Conservation (phyloP, 2,797 vertebrate genomes). For the Onychomys leucogaster region DNA sequence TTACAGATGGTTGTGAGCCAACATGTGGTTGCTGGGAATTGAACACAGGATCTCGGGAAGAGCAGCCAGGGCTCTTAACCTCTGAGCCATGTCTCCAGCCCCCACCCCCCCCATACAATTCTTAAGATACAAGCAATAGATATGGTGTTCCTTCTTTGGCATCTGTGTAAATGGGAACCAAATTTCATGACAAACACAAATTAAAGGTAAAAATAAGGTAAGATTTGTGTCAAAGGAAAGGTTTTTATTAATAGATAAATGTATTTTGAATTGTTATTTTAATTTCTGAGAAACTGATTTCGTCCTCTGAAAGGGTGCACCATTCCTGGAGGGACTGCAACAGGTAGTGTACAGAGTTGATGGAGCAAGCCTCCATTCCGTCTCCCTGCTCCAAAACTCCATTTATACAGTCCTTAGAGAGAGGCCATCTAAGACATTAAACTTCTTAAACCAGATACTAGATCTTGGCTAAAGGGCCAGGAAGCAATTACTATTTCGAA, state of each 20-base stretch:
- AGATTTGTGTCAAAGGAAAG: not conserved
- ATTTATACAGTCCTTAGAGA: not conserved
- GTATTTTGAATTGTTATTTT: constrained; percentile 31
- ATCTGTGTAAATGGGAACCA: not conserved
- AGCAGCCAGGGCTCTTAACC: no score
- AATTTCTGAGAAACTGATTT: not conserved
- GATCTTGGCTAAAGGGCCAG: not conserved
- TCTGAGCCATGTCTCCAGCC: no score
- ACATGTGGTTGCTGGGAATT: no score
- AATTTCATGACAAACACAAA: constrained; percentile 47
- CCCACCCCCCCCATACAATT: no score
- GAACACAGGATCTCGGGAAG: no score
- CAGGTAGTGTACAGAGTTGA: not conserved
- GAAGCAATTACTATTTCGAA: not conserved
- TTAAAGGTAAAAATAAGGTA: not conserved
- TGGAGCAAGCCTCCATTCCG: not conserved
- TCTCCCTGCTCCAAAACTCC: not conserved
- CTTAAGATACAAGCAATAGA: not conserved
- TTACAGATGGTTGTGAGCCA: no score
- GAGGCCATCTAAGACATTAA: not conserved
- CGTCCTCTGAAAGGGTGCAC: not conserved
- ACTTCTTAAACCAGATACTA: not conserved
- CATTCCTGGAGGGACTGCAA: not conserved
- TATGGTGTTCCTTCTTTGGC: not conserved
- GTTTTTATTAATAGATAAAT: not conserved